Conservation (phyloP, 2,797 vertebrate species). For the Malurus splendens region DNA sequence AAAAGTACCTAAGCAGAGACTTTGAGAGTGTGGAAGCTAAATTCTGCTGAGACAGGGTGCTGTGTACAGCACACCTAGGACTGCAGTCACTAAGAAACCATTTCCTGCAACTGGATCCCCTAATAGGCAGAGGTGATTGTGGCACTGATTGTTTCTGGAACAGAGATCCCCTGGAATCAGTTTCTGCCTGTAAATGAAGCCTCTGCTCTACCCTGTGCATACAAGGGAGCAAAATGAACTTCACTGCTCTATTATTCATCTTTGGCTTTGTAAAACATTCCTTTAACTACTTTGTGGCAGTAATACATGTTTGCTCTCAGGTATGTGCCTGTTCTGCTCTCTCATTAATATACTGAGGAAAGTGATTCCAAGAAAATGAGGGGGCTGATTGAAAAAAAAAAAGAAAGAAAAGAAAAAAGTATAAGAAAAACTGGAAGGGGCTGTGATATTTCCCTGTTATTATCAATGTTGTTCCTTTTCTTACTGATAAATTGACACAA, state of each 20-base stretch:
- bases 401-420: neutral
- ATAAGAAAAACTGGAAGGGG: neutral
- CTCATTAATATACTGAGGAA: neutral
- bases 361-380: neutral
- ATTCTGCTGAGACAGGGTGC: neutral
- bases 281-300: neutral
- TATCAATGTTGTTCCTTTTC: neutral
- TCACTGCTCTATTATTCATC: neutral
- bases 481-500: neutral
- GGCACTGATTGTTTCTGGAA: conserved; percentile 6
- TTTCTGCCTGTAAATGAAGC: neutral
- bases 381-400: neutral
- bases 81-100: neutral
- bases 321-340: neutral
- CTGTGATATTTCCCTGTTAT: neutral
- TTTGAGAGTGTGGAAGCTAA: neutral
- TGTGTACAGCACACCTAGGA: neutral
- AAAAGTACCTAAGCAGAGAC: accelerated
- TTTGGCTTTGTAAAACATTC: neutral
- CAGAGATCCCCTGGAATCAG: neutral
- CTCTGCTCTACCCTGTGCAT: neutral
- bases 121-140: neutral
- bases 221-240: neutral
- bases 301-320: neutral
- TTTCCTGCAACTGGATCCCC: neutral